Percentiles rank a stretch among this genome's conserved stretches.
Conservation (phyloP, 2,113 vertebrate genomes). For the Epinephelus cyanopodus region DNA sequence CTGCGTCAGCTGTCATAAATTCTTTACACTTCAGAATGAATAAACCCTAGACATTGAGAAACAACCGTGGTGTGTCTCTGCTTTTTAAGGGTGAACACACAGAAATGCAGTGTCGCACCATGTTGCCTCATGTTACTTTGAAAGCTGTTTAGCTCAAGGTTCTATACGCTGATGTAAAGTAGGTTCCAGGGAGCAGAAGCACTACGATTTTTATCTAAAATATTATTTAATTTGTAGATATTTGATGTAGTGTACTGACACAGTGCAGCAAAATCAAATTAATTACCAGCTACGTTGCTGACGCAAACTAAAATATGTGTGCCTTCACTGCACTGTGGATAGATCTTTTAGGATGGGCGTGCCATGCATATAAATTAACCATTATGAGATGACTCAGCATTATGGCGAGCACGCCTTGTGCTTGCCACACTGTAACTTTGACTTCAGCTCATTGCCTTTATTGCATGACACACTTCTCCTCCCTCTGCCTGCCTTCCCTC, state of each 20-base stretch:
- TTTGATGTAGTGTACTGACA: conserved; percentile 13
- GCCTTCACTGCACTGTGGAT: conserved; percentile 12
- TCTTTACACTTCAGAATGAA: conserved; percentile 35
- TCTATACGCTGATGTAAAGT: neutral
- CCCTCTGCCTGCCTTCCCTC: neutral
- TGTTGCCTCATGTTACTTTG: conserved; percentile 16
- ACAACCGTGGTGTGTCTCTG: neutral
- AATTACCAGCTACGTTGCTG: conserved; percentile 21
- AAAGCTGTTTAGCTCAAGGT: conserved; percentile 19
- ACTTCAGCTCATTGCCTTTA: conserved; percentile 43
- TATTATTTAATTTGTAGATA: conserved; percentile 3
- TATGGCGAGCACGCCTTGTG: neutral
- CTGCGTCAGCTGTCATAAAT: conserved; percentile 28
- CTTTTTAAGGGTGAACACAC: conserved; percentile 24
- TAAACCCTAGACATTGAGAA: conserved; percentile 39
- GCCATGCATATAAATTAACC: conserved; percentile 31
- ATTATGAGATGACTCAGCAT: conserved; percentile 58
- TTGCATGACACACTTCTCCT: conserved; percentile 6
- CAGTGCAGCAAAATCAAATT: neutral
- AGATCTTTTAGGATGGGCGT: conserved; percentile 21
- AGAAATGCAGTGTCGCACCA: conserved; percentile 5
- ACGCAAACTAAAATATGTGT: conserved; percentile 3
- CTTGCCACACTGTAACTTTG: conserved; percentile 10
- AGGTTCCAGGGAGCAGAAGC: neutral
- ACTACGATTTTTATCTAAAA: neutral